Evolutionary conservation across 2,113 vertebrate genomes (phyloP).

Genomic region (Antigone vipio): DNA sequence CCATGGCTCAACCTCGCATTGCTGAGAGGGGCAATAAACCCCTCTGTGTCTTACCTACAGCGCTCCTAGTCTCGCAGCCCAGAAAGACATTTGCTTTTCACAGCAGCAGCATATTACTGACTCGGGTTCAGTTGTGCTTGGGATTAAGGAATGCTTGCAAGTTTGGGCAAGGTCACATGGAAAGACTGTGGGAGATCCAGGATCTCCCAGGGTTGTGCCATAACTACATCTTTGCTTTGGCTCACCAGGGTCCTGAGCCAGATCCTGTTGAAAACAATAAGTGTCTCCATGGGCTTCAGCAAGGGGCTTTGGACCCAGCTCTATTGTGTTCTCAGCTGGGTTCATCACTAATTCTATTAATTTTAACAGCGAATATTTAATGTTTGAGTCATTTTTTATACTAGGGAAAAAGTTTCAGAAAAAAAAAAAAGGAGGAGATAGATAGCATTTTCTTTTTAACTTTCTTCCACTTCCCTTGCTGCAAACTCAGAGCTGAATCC

Average conservation of each 20-base stretch:
- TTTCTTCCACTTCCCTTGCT: not conserved
- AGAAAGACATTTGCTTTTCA: not conserved
- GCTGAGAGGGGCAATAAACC: not conserved
- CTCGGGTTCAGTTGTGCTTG: not conserved
- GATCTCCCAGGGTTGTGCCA: not conserved
- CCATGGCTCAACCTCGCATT: not conserved
- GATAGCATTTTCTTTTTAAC: not conserved
- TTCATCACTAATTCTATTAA: conserved; percentile 10
- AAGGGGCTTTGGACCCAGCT: not conserved
- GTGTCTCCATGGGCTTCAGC: not conserved
- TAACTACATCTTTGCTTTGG: not conserved
- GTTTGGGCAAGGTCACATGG: not conserved
- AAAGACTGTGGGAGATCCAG: conserved; percentile 4
- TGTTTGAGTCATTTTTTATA: not conserved
- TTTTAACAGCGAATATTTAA: conserved; percentile 30
- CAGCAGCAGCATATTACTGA: not conserved
- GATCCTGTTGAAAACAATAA: not conserved
- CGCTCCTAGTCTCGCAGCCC: not conserved
- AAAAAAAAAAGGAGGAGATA: not conserved
- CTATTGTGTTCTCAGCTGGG: conserved; percentile 12
- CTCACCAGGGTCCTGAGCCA: not conserved
- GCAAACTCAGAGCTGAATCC: not conserved
- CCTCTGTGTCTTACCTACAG: not conserved
- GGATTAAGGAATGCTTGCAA: not conserved
- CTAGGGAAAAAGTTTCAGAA: not conserved